Evolutionary conservation across 23 tunicate species (phyloP), one percentile per base, ranked within the genome.

Genomic region (Clavelina lepadiformis): DNA sequence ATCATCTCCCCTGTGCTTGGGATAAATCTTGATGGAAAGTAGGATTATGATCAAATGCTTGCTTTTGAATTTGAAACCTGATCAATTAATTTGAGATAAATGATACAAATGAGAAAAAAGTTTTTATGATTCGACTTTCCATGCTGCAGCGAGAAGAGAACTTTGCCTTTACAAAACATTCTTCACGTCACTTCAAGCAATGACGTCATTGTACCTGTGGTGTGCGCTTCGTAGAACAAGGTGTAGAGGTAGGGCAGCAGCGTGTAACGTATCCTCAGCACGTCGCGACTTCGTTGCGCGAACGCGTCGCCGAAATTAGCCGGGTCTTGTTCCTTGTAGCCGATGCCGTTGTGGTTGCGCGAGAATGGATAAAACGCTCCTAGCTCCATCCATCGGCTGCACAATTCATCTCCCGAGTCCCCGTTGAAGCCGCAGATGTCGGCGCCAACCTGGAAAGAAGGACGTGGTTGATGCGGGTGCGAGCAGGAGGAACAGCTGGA

Each of bases 351-450:
- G 64, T 94, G 99, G 75, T 94, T 94, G 5, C 98, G 57, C 8
- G 98, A 4, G 57, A 60, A 93, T 2, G 98, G 98, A 53, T 93
- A 93, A 68, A 93, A 93, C 2, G 98, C 78, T 5, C 98, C 98
- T 0, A 93, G 94, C 38, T 93, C 87, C 94, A 80, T 86, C 95
- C 95, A 94, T 31, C 99, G 52, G 31, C 38, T 66, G 59, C 99
- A 94, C 28, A 94, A 65, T 38, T 94, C 88, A 22, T 74, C 77
- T 25, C 57, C 44, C 0, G 71, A 49, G 38, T 70, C 29, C 8
- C 89, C 96, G 56, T 79, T 80, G 58, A 94, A 94, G 26, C 99
- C 99, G 52, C 99, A 94, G 30, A 94, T 86, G 65, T 94, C 99
- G 20, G 99, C 99, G 51, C 99, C 99, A 37, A 89, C 72, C 97